Conservation (phyloP, 2,797 vertebrate species). For the Fratercula arctica region DNA sequence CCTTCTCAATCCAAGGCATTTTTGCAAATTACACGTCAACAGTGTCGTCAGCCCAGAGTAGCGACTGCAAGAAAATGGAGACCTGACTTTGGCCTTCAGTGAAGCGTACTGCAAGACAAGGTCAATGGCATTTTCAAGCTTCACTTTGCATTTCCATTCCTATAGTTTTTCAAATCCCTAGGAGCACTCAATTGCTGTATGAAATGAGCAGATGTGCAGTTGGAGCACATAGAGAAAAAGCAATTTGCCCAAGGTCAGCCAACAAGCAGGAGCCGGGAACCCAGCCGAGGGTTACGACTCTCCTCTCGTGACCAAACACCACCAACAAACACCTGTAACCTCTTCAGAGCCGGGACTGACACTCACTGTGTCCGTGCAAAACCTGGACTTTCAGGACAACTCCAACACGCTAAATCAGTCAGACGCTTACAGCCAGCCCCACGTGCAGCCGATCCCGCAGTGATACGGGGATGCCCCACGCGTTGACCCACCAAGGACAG, state of each 20-base stretch:
- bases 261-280: not conserved
- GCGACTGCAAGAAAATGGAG: not conserved
- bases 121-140: not conserved
- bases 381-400: not conserved
- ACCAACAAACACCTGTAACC: not conserved
- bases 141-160: not conserved
- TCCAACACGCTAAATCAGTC: fast-evolving
- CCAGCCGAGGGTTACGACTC: not conserved
- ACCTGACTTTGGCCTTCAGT: not conserved
- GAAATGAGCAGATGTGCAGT: not conserved
- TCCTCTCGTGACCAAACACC: not conserved
- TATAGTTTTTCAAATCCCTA: fast-evolving
- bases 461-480: not conserved
- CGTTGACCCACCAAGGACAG: not conserved
- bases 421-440: fast-evolving
- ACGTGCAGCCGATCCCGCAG: not conserved
- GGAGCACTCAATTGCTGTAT: fast-evolving
- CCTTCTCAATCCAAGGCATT: not conserved
- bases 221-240: not conserved
- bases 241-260: not conserved
- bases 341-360: not conserved
- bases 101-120: not conserved
- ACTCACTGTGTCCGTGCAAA: fast-evolving
- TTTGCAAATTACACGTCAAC: not conserved
- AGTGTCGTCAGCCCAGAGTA: not conserved